These are phyloP conservation scores for Charanyca ferruginea DNA, from an alignment of 2,888 invertebrate genomes.

Conservation along the genomic window DNA sequence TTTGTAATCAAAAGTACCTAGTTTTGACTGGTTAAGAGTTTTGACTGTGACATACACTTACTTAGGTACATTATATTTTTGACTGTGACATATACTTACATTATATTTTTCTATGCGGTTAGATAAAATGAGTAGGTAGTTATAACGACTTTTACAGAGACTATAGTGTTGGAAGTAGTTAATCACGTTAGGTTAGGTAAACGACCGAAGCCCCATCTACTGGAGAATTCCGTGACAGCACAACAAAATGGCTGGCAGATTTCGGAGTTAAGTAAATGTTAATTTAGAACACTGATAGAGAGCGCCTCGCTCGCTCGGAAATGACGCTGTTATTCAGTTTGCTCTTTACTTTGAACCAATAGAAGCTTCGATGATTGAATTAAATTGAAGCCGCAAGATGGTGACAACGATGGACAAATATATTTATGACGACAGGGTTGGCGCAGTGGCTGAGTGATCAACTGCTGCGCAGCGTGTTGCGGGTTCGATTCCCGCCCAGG, in stretches of 20 bases:
- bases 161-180: not conserved
- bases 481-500: too few species aligned
- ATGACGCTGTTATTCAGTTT: slow-evolving; percentile 6
- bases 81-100: too few species aligned
- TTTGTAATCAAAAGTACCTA: too few species aligned
- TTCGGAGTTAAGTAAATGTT: not conserved
- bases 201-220: slow-evolving; percentile 13
- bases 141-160: not conserved
- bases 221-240: slow-evolving; percentile 8
- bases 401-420: not conserved
- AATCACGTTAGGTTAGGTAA: not conserved
- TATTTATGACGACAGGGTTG: too few species aligned
- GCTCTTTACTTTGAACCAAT: slow-evolving; percentile 12
- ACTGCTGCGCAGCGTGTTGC: too few species aligned
- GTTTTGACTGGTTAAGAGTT: too few species aligned
- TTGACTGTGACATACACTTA: too few species aligned
- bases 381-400: slow-evolving; percentile 8
- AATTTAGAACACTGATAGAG: slow-evolving; percentile 19
- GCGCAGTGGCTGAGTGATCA: too few species aligned
- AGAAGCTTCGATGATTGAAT: slow-evolving; percentile 12
- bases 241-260: not conserved
- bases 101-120: too few species aligned
- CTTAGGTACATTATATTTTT: too few species aligned
- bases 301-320: not conserved
- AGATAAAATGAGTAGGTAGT: too few species aligned